phyloP scores from a whole-genome alignment of 2,888 invertebrate genomes.

The Idaea aversata region DNA sequence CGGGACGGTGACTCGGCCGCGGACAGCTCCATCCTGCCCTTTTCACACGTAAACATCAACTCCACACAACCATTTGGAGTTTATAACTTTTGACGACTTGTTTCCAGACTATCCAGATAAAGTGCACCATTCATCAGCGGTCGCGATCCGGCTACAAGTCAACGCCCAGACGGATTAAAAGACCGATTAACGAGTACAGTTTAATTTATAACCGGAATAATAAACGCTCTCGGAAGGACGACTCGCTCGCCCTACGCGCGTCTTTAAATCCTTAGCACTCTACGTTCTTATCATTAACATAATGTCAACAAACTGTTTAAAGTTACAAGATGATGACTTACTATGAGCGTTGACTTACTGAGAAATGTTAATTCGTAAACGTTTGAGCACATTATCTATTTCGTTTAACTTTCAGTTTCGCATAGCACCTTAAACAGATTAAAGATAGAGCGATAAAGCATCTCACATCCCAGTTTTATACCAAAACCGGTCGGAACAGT shows the following conservation, averaged over 20 bases:
- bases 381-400: slow-evolving; percentile 46
- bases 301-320: slow-evolving; percentile 55
- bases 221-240: slow-evolving; percentile 66
- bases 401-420: slow-evolving; percentile 80
- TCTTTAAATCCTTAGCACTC: slow-evolving; percentile 35
- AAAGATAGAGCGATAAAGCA: slow-evolving; percentile 56
- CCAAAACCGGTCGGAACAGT: slow-evolving; percentile 60
- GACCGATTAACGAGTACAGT: slow-evolving; percentile 72
- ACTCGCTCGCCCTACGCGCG: slow-evolving; percentile 29
- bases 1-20: slow-evolving; percentile 58
- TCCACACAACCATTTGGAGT: slow-evolving; percentile 45
- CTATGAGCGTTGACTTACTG: slow-evolving; percentile 29
- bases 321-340: slow-evolving; percentile 18
- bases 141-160: slow-evolving; percentile 54
- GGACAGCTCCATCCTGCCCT: slow-evolving; percentile 40
- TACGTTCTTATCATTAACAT: slow-evolving; percentile 43
- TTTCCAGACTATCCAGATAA: slow-evolving; percentile 35
- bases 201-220: slow-evolving; percentile 77
- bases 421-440: slow-evolving; percentile 59
- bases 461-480: slow-evolving; percentile 30
- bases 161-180: slow-evolving; percentile 78
- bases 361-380: slow-evolving; percentile 47
- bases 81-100: slow-evolving; percentile 51
- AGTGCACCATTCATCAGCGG: slow-evolving; percentile 47
- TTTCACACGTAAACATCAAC: slow-evolving; percentile 52